Evolutionary conservation across 2,797 vertebrate genomes (phyloP), one percentile per base, ranked within the genome.

Genomic region (Mus spretus): DNA sequence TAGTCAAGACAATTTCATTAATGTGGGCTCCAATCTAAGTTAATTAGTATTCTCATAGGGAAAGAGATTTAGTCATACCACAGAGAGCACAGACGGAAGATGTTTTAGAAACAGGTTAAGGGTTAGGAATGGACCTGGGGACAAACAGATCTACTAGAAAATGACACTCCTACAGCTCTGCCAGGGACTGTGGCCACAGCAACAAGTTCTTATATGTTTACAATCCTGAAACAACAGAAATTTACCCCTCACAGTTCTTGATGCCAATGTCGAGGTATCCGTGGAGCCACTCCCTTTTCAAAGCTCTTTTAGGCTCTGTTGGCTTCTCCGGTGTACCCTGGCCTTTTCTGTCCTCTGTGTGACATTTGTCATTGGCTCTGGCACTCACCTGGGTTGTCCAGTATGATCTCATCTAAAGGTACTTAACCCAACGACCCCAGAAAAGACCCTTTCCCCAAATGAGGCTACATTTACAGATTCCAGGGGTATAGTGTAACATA

Each of bases 91-190:
- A 74, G 31, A 34, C 9, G 22, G 90, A 13, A 57, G 57, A 55
- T 2, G 44, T 57, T 89, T 50, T 34, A 7, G 84, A 10, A 72
- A n/a, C 40, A 80, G 26, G 47, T 28, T 13, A 67, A 74, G 12
- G 61, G 14, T 15, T 34, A 50, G 61, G 11, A 63, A 7, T 1
- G 37, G 67, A 17, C 37, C 55, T n/a, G 1, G 22, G 31, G 40
- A 37, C 47, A 53, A 17, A 14, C 1, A 40, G 67, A 3, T 37
- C 81, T 37, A 2, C 11, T 15, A n/a, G 44, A 65, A 8, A 40
- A 13, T 55, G 40, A 20, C 0, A 0, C 15, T 65, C 40, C 19
- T n/a, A 37, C 8, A 22, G 5, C 31, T n/a, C 24, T 67, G 14
- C 72, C 50, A 14, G 28, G 55, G 57, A 26, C 63, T 47, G 55